Base-by-base conservation (phyloP, 1,140 invertebrate genomes). In the Elymnias hypermnestra region DNA sequence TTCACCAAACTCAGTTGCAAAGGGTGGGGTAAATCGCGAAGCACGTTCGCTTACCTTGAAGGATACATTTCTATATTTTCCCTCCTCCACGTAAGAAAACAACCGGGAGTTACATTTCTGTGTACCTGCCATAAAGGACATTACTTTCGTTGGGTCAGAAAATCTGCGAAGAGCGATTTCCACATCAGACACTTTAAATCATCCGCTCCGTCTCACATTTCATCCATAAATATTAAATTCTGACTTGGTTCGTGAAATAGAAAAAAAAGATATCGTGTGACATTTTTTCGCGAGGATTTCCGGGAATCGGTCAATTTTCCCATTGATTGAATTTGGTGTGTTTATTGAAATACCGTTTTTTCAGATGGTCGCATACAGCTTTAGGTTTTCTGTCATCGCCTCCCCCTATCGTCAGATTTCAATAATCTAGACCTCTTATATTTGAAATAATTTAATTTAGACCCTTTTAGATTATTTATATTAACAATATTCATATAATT, bases 141-240 rank as follows among this genome's bases (percentile, higher is more conserved):
- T 74, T 79, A 77, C 71, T 76, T 66, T 77, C 74, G 74, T 53
- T 73, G 71, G 81, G 72, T 81, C 81, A 81, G 76, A 79, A 81
- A 84, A 81, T 83, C 76, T 79, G 70, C 72, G 67, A 79, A 63
- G 49, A 69, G 74, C 69, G 62, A 77, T 81, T 84, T 81, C 66
- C 73, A 79, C 81, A 77, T 84, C 72, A 74, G 74, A 72, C 73
- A 75, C 64, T 83, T 84, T 84, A 82, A 84, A 84, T 84, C 81
- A 83, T 82, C 42, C 68, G 76, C 74, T 68, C 63, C 62, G 76
- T 69, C 66, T 81, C 71, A 84, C 76, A 83, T 81, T 84, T 77
- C 74, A 73, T 74, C 78, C 73, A 83, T 84, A 83, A 84, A 84
- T 84, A 84, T 84, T 83, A 84, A 84, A 81, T 78, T 63, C 74